A percentile compares a stretch with the other conserved stretches of the same genome.
Evolutionary conservation across 2,113 vertebrate species (phyloP).

Genomic region (Pseudorectes ferrugineus): DNA sequence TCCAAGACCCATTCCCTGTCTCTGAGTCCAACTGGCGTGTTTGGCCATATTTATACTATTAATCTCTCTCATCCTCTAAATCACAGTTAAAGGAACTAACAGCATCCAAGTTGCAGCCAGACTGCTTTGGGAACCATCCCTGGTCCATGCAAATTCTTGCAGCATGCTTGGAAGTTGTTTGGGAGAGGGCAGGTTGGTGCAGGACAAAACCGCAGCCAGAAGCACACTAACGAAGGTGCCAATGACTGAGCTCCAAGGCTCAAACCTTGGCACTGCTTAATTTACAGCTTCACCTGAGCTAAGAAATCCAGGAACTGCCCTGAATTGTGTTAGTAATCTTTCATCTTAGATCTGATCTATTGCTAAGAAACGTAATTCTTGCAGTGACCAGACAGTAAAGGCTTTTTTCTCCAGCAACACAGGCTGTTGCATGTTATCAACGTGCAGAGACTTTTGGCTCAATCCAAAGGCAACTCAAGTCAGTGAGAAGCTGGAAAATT

Average conservation of each 20-base stretch:
- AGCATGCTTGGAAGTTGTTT: neutral
- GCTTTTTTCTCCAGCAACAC: neutral
- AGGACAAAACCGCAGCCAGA: neutral
- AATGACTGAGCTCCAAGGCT: neutral
- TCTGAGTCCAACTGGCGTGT: neutral
- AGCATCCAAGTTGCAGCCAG: neutral
- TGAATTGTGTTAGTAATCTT: neutral
- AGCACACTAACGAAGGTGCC: neutral
- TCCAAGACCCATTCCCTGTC: neutral
- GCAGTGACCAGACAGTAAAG: slow-evolving; percentile 6
- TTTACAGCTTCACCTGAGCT: neutral
- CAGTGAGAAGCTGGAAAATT: neutral
- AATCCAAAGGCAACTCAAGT: neutral
- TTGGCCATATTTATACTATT: neutral
- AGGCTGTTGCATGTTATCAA: neutral
- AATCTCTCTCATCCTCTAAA: neutral
- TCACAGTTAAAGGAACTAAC: neutral
- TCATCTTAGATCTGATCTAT: neutral
- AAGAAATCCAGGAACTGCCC: slow-evolving; percentile 24
- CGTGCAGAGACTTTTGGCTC: neutral
- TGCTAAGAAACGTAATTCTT: neutral
- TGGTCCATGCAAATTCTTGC: neutral
- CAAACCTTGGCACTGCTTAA: neutral
- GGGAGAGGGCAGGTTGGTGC: slow-evolving; percentile 28
- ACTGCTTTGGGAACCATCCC: neutral